Percentiles rank a stretch among this genome's conserved stretches.
Evolutionary conservation across 2,888 invertebrate genomes (phyloP).

Genomic region (Carcina quercana): DNA sequence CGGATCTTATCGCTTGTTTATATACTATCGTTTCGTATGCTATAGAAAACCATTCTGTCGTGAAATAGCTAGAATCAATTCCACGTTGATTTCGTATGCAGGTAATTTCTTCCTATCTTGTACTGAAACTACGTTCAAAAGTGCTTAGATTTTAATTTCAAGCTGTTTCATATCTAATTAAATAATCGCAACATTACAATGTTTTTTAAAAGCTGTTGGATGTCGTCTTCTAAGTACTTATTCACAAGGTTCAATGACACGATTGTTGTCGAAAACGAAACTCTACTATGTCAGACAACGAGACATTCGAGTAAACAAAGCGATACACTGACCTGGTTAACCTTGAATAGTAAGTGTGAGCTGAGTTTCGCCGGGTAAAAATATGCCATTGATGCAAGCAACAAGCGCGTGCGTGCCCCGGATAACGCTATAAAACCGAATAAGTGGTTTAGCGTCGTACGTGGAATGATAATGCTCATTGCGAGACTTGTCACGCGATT

Average conservation of each 20-base stretch:
- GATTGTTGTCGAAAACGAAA: conserved; percentile 6
- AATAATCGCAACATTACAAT: too few relatives aligned
- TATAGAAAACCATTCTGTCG: too few relatives aligned
- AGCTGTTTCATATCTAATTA: too few relatives aligned
- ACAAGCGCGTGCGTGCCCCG: conserved; percentile 59
- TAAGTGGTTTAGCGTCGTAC: conserved; percentile 68
- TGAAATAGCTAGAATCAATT: too few relatives aligned
- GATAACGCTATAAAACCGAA: conserved; percentile 69
- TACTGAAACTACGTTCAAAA: too few relatives aligned
- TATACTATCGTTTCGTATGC: too few relatives aligned
- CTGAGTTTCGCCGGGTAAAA: conserved; percentile 67
- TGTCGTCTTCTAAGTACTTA: too few relatives aligned
- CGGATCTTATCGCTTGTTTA: conserved; percentile 9
- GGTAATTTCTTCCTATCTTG: too few relatives aligned
- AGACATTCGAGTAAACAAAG: conserved; percentile 59
- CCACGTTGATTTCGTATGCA: too few relatives aligned
- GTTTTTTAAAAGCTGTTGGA: too few relatives aligned
- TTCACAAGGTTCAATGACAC: conserved; percentile 1
- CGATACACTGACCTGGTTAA: conserved; percentile 68
- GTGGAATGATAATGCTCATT: conserved; percentile 65
- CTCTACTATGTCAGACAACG: conserved; percentile 25
- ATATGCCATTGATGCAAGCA: conserved; percentile 68
- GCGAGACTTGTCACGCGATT: conserved; percentile 59
- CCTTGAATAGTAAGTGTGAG: conserved; percentile 69
- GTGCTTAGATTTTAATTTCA: too few relatives aligned